phyloP scores from a whole-genome alignment of 37 sponge, comb jelly and placozoan species.

The Sycon ciliatum region DNA sequence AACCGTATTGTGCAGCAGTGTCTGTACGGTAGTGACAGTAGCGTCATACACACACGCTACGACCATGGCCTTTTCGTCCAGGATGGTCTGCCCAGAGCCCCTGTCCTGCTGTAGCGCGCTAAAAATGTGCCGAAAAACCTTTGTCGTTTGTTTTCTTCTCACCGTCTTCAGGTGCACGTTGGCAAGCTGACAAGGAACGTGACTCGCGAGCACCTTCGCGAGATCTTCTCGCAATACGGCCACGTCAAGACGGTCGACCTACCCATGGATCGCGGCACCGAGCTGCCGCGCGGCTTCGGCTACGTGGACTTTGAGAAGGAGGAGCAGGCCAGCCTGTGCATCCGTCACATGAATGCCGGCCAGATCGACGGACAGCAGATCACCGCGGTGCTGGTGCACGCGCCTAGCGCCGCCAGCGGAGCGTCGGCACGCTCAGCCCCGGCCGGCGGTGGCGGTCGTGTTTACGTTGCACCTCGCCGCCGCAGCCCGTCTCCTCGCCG shows the following conservation, averaged over 20 bases:
- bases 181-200: conserved; percentile 64
- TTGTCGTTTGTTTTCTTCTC: too few species aligned
- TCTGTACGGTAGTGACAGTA: too few species aligned
- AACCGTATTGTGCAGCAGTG: too few species aligned
- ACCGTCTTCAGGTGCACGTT: conserved; percentile 57
- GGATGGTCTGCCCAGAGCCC: too few species aligned
- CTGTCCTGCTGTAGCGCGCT: too few species aligned
- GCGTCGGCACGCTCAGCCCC: not conserved
- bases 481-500: conserved; percentile 28
- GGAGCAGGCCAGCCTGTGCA: conserved; percentile 41
- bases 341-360: conserved; percentile 71
- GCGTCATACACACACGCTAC: too few species aligned
- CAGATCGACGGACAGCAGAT: conserved; percentile 71
- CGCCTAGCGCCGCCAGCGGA: conserved; percentile 27
- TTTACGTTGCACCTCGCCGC: too few species aligned
- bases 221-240: conserved; percentile 71
- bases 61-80: too few species aligned
- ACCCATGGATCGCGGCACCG: conserved; percentile 56
- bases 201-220: conserved; percentile 59
- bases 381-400: conserved; percentile 46
- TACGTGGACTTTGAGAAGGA: conserved; percentile 62
- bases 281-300: conserved; percentile 56
- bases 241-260: conserved; percentile 51
- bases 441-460: not conserved
- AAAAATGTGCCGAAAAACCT: too few species aligned